These are phyloP conservation scores for Festucalex cinctus DNA, from an alignment of 2,113 vertebrate genomes.

Conservation along the genomic window DNA sequence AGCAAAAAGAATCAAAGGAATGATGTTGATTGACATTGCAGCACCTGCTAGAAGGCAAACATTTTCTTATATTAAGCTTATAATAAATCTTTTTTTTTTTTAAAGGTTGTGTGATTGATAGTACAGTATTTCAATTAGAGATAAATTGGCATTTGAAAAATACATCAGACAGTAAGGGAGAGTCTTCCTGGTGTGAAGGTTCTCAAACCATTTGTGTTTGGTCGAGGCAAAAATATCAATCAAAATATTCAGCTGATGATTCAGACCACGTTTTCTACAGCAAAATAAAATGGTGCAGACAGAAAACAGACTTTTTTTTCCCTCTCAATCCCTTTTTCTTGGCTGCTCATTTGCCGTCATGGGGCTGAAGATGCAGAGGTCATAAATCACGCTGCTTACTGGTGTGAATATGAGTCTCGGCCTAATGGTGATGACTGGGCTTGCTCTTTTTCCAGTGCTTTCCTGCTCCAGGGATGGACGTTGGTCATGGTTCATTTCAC, in stretches of 20 bases:
- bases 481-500: constrained; percentile 74
- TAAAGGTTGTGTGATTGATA: neutral
- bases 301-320: constrained; percentile 21
- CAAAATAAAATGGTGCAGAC: constrained; percentile 47
- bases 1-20: neutral
- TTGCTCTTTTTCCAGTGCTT: constrained; percentile 59
- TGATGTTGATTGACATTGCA: neutral
- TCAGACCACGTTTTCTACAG: neutral
- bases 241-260: constrained; percentile 24
- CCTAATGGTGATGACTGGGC: constrained; percentile 70
- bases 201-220: neutral
- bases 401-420: constrained; percentile 61
- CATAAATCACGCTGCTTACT: constrained; percentile 67
- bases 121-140: neutral
- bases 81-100: neutral
- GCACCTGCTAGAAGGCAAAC: neutral
- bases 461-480: constrained; percentile 66
- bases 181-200: neutral
- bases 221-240: constrained; percentile 26
- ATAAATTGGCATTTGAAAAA: neutral
- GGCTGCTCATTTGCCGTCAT: constrained; percentile 63
- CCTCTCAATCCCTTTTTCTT: constrained; percentile 29
- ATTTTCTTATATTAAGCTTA: neutral
- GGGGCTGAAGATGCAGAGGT: constrained; percentile 53
- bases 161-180: neutral